Evolutionary conservation across 37 sponge, comb jelly and placozoan genomes (phyloP).

Genomic region (Bolinopsis microptera): DNA sequence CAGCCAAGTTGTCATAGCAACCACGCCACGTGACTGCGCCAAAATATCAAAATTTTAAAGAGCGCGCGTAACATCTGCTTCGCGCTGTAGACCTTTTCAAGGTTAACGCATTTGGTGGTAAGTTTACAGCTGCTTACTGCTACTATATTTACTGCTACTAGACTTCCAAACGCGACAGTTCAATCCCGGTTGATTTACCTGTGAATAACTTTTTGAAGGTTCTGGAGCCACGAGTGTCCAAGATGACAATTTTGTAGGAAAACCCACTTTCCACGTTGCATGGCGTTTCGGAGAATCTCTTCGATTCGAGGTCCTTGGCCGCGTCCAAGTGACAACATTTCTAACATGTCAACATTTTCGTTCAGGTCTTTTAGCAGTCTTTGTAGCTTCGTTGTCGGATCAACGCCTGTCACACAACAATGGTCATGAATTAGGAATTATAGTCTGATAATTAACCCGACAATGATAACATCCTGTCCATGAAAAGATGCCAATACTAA

Average conservation of each 20-base stretch:
- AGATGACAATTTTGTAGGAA: constrained; percentile 78
- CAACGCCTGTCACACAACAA: constrained; percentile 61
- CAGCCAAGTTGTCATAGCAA: not conserved
- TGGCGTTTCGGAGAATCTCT: constrained; percentile 56
- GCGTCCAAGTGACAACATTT: constrained; percentile 72
- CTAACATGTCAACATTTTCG: constrained; percentile 25
- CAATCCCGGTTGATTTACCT: too few species aligned
- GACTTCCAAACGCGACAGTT: not conserved
- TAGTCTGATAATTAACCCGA: too few species aligned
- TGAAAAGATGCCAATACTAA: too few species aligned
- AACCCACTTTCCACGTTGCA: constrained; percentile 71
- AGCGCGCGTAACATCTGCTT: not conserved
- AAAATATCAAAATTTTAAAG: not conserved
- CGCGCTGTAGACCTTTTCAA: not conserved
- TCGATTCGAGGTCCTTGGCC: constrained; percentile 71
- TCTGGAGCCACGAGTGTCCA: constrained; percentile 70
- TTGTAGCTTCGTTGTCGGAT: constrained; percentile 69
- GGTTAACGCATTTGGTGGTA: not conserved
- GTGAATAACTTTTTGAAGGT: constrained; percentile 49
- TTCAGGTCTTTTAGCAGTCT: constrained; percentile 66
- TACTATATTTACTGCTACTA: not conserved
- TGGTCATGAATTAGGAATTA: not conserved
- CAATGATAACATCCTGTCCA: too few species aligned
- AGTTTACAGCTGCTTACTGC: too few species aligned
- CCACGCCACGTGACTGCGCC: constrained; percentile 44